A percentile compares a stretch with the other conserved stretches of the same genome.
Conservation (phyloP, 2,797 vertebrate genomes). For the Dermochelys coriacea region DNA sequence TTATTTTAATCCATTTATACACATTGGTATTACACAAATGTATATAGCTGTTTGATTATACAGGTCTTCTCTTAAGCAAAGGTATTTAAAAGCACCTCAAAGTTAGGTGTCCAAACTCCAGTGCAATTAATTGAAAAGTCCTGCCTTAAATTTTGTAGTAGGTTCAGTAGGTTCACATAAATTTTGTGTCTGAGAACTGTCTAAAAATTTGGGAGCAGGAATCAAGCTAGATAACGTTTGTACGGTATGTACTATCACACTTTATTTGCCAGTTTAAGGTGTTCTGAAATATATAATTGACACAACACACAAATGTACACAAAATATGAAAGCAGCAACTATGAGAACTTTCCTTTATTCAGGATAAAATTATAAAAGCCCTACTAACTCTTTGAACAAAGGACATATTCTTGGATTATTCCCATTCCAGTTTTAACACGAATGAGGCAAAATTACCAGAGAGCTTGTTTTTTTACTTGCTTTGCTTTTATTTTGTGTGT, state of each 20-base stretch:
- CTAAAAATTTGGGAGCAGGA: not conserved
- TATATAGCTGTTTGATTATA: not conserved
- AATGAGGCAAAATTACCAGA: constrained; percentile 26
- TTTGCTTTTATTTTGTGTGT: constrained; percentile 33
- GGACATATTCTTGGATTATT: constrained; percentile 36
- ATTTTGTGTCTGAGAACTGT: not conserved
- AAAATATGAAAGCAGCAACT: not conserved
- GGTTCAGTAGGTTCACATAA: not conserved
- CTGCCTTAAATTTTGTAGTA: not conserved
- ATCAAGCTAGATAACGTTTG: not conserved
- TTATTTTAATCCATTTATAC: not conserved
- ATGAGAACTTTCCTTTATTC: constrained; percentile 21
- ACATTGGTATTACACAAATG: not conserved
- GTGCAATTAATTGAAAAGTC: not conserved
- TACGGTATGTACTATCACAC: not conserved
- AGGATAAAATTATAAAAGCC: constrained; percentile 42
- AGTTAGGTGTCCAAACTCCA: not conserved
- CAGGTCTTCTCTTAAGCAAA: not conserved
- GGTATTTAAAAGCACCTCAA: no score
- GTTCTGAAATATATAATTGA: not conserved
- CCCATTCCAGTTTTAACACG: constrained; percentile 43
- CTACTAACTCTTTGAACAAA: constrained; percentile 10
- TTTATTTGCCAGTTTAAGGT: not conserved
- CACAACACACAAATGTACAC: not conserved
- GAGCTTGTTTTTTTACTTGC: constrained; percentile 39